Percentiles rank a stretch among this genome's conserved stretches.
Conservation (phyloP, 1,140 invertebrate genomes). For the Drosophila seguyi region DNA sequence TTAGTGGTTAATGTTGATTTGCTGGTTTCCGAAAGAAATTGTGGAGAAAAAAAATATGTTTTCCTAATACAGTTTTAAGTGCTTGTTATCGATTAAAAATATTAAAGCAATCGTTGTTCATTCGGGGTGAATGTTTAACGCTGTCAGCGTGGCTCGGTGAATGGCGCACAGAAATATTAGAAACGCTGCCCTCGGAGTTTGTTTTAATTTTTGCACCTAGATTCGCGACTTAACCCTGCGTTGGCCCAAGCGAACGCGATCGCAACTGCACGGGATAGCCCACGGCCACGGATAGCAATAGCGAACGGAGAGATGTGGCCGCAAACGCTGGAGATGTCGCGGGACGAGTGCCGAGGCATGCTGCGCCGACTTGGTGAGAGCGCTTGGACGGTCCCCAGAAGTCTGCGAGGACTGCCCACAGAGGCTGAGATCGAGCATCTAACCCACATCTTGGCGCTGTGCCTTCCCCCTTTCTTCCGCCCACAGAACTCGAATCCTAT, state of each 20-base stretch:
- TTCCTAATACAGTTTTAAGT: no score
- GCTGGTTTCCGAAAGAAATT: no score
- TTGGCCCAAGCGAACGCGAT: conserved; percentile 38
- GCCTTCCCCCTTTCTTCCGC: conserved; percentile 44
- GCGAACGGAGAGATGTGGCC: conserved; percentile 88
- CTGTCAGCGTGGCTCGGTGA: conserved; percentile 6
- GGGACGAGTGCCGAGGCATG: conserved; percentile 94
- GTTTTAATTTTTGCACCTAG: conserved; percentile 54
- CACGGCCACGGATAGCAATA: conserved; percentile 51
- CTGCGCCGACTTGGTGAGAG: conserved; percentile 91
- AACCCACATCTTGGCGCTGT: conserved; percentile 8
- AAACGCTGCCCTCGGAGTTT: conserved; percentile 51
- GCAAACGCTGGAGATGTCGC: conserved; percentile 90
- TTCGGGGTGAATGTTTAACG: no score
- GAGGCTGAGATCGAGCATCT: not conserved
- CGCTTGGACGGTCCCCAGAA: conserved; percentile 23
- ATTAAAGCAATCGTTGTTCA: no score
- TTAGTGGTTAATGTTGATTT: no score
- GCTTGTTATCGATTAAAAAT: no score
- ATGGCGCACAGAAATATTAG: conserved; percentile 27
- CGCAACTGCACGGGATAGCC: conserved; percentile 57
- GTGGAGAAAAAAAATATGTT: no score
- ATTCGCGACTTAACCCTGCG: conserved; percentile 40
- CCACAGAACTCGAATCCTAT: conserved; percentile 95
- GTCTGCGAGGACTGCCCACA: conserved; percentile 4